Conservation (phyloP, 2,888 invertebrate genomes). For the Amphimallon solstitiale region DNA sequence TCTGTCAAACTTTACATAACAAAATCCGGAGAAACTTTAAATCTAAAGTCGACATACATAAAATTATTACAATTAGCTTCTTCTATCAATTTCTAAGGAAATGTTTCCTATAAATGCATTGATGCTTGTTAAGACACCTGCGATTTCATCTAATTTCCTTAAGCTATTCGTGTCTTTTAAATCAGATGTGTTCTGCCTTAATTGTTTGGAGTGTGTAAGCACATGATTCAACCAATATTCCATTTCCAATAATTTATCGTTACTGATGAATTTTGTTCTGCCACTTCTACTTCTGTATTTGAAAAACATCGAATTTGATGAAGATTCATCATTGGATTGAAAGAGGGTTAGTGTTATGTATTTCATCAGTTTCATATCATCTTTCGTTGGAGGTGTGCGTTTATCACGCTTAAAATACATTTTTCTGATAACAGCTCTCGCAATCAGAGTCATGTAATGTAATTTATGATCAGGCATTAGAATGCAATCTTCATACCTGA, state of each 20-base stretch:
- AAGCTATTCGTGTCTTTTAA: slow-evolving; percentile 11
- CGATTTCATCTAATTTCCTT: neutral
- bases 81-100: neutral
- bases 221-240: slow-evolving; percentile 22
- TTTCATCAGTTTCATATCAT: slow-evolving; percentile 10
- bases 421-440: slow-evolving; percentile 2
- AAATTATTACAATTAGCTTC: no score
- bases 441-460: slow-evolving; percentile 2
- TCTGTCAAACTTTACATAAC: no score
- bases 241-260: slow-evolving; percentile 22
- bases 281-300: neutral
- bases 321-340: neutral
- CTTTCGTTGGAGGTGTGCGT: neutral
- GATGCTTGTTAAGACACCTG: neutral
- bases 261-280: slow-evolving; percentile 9
- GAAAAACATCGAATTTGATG: neutral
- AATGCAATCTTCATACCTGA: slow-evolving; percentile 17
- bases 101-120: slow-evolving; percentile 21
- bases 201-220: neutral
- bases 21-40: no score
- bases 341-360: neutral
- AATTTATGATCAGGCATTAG: slow-evolving; percentile 7
- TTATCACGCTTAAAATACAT: neutral
- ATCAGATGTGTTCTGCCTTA: no score
- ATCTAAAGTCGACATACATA: no score